These are phyloP conservation scores for Onychomys leucogaster DNA, from an alignment of 2,797 vertebrate genomes.

Conservation along the genomic window DNA sequence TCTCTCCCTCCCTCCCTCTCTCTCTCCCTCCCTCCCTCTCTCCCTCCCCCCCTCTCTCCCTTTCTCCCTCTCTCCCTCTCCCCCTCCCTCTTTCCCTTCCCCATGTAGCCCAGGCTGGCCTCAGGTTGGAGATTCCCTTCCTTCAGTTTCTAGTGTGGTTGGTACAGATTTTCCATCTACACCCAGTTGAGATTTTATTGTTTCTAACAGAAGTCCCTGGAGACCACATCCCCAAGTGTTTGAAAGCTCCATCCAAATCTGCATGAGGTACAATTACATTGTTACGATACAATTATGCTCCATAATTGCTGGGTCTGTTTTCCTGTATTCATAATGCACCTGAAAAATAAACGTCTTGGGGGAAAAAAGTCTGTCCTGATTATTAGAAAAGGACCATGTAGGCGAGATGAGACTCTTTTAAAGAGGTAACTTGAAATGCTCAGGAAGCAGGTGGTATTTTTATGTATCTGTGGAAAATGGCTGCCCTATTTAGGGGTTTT, in stretches of 20 bases:
- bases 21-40: neutral
- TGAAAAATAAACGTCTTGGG: slow-evolving; percentile 77
- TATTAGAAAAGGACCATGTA: slow-evolving; percentile 81
- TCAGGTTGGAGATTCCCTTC: neutral
- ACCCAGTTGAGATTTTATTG: slow-evolving; percentile 71
- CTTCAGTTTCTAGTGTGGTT: neutral
- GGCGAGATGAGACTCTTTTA: slow-evolving; percentile 65
- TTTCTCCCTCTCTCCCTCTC: slow-evolving; percentile 8
- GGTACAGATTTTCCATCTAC: neutral
- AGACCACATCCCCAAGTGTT: slow-evolving; percentile 87
- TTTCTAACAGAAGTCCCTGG: slow-evolving; percentile 80
- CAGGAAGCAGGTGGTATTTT: slow-evolving; percentile 84
- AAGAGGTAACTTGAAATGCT: slow-evolving; percentile 84
- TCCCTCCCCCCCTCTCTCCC: neutral
- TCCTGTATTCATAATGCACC: slow-evolving; percentile 81
- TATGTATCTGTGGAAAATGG: slow-evolving; percentile 83
- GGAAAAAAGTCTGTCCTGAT: slow-evolving; percentile 71
- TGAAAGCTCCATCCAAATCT: slow-evolving; percentile 83
- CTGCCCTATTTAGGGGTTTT: slow-evolving; percentile 84
- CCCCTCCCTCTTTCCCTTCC: neutral
- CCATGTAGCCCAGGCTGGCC: neutral
- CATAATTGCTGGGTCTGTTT: slow-evolving; percentile 77
- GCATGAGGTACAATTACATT: slow-evolving; percentile 81
- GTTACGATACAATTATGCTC: slow-evolving; percentile 78
- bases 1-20: neutral